A percentile compares a stretch with the other conserved stretches of the same genome.
Conservation (phyloP, 2,113 vertebrate genomes). For the Synchiropus splendidus region DNA sequence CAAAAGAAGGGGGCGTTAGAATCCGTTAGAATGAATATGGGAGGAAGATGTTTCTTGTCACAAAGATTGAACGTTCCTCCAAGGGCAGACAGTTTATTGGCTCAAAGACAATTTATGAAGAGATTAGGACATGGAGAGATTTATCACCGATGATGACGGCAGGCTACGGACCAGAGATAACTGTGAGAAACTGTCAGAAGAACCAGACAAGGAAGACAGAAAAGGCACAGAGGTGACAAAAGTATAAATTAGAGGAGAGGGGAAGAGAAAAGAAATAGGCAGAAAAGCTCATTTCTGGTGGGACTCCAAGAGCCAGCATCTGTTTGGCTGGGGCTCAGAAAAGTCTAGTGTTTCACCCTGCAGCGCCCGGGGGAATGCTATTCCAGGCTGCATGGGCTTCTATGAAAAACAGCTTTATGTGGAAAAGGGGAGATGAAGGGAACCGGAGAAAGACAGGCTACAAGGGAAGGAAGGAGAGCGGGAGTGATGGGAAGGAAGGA, state of each 20-base stretch:
- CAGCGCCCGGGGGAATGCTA: conserved; percentile 68
- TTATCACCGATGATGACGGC: conserved; percentile 20
- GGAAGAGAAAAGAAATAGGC: conserved; percentile 41
- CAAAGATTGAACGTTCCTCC: too few species aligned
- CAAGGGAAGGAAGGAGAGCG: conserved; percentile 51
- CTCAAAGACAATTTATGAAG: conserved; percentile 3
- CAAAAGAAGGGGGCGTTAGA: too few species aligned
- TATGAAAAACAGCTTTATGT: conserved; percentile 79
- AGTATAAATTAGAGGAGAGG: conserved; percentile 13
- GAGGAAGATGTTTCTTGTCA: too few species aligned
- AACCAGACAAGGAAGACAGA: conserved; percentile 22
- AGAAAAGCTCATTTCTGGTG: conserved; percentile 68
- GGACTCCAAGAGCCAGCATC: conserved; percentile 73
- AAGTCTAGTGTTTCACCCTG: conserved; percentile 73
- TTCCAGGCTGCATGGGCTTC: conserved; percentile 69
- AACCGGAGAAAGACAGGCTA: conserved; percentile 50
- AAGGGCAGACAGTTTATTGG: too few species aligned
- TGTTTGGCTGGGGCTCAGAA: conserved; percentile 74
- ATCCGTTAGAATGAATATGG: too few species aligned
- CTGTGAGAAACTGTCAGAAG: conserved; percentile 32
- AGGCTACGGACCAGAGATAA: conserved; percentile 24
- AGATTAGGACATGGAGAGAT: conserved; percentile 39
- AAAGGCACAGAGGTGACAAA: conserved; percentile 36
- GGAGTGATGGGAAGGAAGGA: conserved; percentile 22
- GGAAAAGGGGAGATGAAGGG: conserved; percentile 66